Conservation (phyloP, 2,113 vertebrate genomes). For the Prochilodus magdalenae region DNA sequence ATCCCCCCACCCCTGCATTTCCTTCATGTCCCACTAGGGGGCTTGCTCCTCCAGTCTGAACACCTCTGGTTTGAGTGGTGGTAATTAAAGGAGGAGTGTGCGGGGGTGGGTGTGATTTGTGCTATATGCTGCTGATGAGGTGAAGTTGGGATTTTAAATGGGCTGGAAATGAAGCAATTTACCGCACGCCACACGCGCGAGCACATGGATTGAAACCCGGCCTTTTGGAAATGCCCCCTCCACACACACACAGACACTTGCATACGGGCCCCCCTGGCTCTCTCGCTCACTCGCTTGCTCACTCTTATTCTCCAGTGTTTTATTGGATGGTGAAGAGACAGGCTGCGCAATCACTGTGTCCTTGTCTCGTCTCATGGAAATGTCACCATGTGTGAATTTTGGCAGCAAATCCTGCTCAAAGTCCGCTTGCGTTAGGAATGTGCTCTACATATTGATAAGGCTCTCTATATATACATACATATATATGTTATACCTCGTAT, state of each 20-base stretch:
- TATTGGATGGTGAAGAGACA: constrained; percentile 6
- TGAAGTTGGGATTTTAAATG: constrained; percentile 50
- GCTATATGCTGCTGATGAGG: constrained; percentile 48
- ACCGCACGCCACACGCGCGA: constrained; percentile 17
- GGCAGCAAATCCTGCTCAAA: background rate
- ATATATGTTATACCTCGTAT: too few relatives aligned
- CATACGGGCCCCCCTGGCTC: constrained; percentile 9
- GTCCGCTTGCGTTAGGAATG: background rate
- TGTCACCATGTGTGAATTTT: constrained; percentile 40
- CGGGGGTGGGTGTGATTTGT: constrained; percentile 45
- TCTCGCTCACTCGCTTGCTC: constrained; percentile 18
- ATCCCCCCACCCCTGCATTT: too few relatives aligned
- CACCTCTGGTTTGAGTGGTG: constrained; percentile 42
- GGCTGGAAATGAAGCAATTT: constrained; percentile 59
- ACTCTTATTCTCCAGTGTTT: background rate
- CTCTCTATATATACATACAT: too few relatives aligned
- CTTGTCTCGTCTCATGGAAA: constrained; percentile 49
- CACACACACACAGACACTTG: constrained; percentile 19
- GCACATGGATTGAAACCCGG: background rate
- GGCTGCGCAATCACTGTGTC: constrained; percentile 50
- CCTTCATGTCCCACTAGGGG: too few relatives aligned
- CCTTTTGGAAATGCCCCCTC: background rate
- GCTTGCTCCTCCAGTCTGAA: too few relatives aligned
- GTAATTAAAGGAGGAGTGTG: constrained; percentile 52
- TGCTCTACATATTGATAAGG: background rate